These are phyloP conservation scores for Polyommatus iphigenia DNA, from an alignment of 2,888 invertebrate species.

Conservation along the genomic window DNA sequence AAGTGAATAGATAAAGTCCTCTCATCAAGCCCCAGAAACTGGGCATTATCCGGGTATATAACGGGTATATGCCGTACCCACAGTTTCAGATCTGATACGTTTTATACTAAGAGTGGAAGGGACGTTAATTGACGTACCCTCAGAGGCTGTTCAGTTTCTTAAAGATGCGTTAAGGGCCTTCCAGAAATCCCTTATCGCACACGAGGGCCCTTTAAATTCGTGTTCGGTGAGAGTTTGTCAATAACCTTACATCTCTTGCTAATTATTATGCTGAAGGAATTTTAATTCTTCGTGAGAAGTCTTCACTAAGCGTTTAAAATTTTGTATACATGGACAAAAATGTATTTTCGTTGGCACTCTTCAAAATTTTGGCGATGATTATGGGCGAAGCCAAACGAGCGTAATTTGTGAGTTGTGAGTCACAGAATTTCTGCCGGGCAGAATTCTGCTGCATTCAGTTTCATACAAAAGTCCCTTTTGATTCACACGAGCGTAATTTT, in stretches of 20 bases:
- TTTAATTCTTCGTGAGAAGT: background rate
- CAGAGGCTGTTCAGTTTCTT: constrained; percentile 19
- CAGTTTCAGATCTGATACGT: background rate
- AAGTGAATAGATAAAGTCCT: no score
- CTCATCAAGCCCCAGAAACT: no score
- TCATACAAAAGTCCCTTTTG: no score
- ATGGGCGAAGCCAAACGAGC: no score
- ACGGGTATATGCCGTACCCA: background rate
- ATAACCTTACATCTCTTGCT: background rate
- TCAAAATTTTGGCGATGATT: no score
- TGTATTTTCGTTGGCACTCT: no score
- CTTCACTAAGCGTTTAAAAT: background rate
- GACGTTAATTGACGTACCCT: constrained; percentile 15
- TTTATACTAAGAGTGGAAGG: background rate
- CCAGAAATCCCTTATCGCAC: constrained; percentile 14
- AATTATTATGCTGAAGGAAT: background rate
- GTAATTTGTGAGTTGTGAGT: no score
- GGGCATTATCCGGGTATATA: background rate
- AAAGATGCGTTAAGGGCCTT: constrained; percentile 14
- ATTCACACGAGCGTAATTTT: no score
- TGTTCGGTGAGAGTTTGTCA: background rate
- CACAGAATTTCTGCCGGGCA: no score
- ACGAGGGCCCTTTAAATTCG: background rate
- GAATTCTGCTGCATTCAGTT: no score
- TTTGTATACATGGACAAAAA: no score